phyloP scores from a whole-genome alignment of 2,888 invertebrate species.

The Lasioglossum lativentre region DNA sequence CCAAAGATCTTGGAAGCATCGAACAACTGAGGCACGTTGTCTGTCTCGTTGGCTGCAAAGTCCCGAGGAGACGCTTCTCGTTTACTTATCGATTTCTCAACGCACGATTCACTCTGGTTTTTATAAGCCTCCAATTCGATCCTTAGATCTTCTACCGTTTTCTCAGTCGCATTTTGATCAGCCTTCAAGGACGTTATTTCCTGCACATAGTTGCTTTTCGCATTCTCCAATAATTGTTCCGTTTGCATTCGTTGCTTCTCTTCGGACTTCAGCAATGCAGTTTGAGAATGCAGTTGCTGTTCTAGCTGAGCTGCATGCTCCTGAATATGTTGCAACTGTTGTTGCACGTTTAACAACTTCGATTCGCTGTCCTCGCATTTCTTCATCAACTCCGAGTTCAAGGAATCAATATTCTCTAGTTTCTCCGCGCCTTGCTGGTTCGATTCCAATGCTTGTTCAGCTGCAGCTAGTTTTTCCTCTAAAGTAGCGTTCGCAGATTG shows the following conservation, averaged over 20 bases:
- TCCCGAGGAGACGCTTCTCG: conserved; percentile 34
- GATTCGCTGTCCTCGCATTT: conserved; percentile 78
- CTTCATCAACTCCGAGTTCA: conserved; percentile 57
- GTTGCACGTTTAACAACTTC: conserved; percentile 85
- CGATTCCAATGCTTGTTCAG: conserved; percentile 74
- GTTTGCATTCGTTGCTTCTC: conserved; percentile 73
- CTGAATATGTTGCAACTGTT: conserved; percentile 84
- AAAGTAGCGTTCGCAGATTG: conserved; percentile 84
- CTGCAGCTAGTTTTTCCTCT: conserved; percentile 82
- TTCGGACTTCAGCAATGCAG: conserved; percentile 79
- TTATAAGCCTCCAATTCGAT: conserved; percentile 68
- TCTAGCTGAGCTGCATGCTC: conserved; percentile 86
- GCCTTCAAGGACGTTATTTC: conserved; percentile 66
- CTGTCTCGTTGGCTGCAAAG: conserved; percentile 35
- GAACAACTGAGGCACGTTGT: conserved; percentile 72
- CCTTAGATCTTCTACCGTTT: conserved; percentile 55
- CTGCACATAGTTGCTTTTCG: conserved; percentile 69
- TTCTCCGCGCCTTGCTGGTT: conserved; percentile 59
- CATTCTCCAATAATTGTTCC: conserved; percentile 40
- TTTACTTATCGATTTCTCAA: conserved; percentile 21
- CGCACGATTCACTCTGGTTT: conserved; percentile 30
- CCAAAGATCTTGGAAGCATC: conserved; percentile 79
- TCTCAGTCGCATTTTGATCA: conserved; percentile 31
- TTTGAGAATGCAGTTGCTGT: conserved; percentile 85
- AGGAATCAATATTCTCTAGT: conserved; percentile 64